Evolutionary conservation across 2,797 vertebrate genomes (phyloP).

Genomic region (Amblyraja radiata): DNA sequence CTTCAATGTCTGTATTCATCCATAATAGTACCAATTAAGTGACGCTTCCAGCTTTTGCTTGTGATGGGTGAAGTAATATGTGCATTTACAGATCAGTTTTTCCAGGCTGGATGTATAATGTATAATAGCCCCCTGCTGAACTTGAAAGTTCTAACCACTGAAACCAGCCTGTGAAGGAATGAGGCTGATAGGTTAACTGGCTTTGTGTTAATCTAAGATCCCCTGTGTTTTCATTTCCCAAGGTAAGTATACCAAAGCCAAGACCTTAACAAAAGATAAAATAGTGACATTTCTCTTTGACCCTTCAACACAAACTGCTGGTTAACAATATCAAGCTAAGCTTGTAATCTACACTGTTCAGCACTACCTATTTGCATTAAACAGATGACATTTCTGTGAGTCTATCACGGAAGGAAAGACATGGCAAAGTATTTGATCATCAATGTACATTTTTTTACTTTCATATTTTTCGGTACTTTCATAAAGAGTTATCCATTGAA

Average conservation of each 20-base stretch:
- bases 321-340: background rate
- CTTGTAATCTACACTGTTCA: conserved; percentile 18
- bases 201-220: background rate
- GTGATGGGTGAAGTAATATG: background rate
- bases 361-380: background rate
- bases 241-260: background rate
- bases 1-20: too few species aligned
- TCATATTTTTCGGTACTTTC: background rate
- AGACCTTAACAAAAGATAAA: background rate
- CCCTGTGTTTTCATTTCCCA: background rate
- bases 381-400: background rate
- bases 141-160: background rate
- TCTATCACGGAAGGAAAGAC: background rate
- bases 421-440: background rate
- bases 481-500: background rate
- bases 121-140: background rate
- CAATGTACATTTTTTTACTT: background rate
- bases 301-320: background rate
- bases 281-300: background rate
- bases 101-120: background rate
- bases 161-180: background rate
- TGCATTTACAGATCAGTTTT: background rate
- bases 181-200: background rate
- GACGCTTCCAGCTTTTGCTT: background rate
- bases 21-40: background rate